Conservation (phyloP, 2,113 vertebrate species). For the Pituophis catenifer region DNA sequence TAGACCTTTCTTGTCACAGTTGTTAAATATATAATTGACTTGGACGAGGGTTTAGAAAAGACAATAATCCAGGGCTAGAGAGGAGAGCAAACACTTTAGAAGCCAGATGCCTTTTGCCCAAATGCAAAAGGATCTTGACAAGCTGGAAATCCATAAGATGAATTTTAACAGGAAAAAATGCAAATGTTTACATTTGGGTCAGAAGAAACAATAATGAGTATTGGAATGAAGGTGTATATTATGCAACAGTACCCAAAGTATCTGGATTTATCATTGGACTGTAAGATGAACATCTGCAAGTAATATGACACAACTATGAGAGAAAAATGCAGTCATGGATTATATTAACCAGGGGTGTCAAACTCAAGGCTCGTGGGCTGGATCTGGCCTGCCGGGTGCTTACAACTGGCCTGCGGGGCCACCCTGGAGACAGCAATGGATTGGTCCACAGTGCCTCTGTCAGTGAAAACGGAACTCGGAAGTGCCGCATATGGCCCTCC, state of each 20-base stretch:
- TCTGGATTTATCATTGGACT: not conserved
- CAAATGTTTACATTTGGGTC: not conserved
- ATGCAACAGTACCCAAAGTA: not conserved
- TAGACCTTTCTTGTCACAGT: too few relatives aligned
- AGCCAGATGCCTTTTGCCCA: too few relatives aligned
- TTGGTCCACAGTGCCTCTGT: too few relatives aligned
- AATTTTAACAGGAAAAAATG: not conserved
- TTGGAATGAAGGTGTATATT: not conserved
- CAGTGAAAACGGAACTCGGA: too few relatives aligned
- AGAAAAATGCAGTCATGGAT: not conserved
- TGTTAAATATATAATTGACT: not conserved
- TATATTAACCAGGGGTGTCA: not conserved
- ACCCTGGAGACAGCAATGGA: too few relatives aligned
- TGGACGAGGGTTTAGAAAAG: not conserved
- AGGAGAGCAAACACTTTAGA: not conserved
- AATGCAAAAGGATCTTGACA: not conserved
- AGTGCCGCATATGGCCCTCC: too few relatives aligned
- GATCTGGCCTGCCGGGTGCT: too few relatives aligned
- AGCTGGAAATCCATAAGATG: not conserved
- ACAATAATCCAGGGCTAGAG: not conserved
- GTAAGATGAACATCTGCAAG: not conserved
- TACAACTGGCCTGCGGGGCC: too few relatives aligned
- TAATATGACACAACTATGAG: not conserved
- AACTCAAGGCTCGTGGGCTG: too few relatives aligned
- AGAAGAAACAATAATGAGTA: not conserved